These are phyloP conservation scores for Virgularia gustaviana DNA, from an alignment of 92 coral and sea anemone species.

Conservation along the genomic window DNA sequence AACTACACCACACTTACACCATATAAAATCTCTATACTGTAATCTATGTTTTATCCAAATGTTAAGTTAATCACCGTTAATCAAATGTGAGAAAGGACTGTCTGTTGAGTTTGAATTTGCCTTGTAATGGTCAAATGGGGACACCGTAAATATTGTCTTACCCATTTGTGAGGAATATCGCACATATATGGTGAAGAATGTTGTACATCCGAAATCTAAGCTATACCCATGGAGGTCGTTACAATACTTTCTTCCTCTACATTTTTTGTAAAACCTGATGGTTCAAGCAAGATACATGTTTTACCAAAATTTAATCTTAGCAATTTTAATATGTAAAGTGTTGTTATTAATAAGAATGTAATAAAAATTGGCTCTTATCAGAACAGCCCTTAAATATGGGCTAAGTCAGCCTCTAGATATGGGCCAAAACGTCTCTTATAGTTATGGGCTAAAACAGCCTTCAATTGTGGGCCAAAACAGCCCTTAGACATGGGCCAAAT, in stretches of 20 bases:
- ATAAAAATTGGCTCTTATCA: neutral
- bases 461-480: neutral
- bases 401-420: constrained; percentile 8
- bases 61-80: too few species aligned
- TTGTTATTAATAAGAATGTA: neutral
- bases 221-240: constrained; percentile 15
- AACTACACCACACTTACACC: too few species aligned
- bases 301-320: constrained; percentile 39
- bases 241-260: constrained; percentile 47
- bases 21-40: too few species aligned
- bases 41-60: too few species aligned
- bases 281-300: constrained; percentile 9
- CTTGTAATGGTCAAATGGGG: too few species aligned
- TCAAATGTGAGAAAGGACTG: too few species aligned
- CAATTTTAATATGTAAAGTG: constrained; percentile 15
- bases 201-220: constrained; percentile 25
- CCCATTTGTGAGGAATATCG: constrained; percentile 28
- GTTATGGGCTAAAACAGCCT: constrained; percentile 2
- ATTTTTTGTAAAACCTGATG: constrained; percentile 19
- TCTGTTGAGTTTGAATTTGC: too few species aligned
- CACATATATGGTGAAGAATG: constrained; percentile 28
- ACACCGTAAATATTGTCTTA: too few species aligned
- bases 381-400: neutral
- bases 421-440: constrained; percentile 8
- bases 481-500: constrained; percentile 14